Percentiles rank a stretch among this genome's conserved stretches.
These are phyloP conservation scores for Eidolon dupreanum DNA, from an alignment of 2,797 vertebrate genomes.

Conservation along the genomic window DNA sequence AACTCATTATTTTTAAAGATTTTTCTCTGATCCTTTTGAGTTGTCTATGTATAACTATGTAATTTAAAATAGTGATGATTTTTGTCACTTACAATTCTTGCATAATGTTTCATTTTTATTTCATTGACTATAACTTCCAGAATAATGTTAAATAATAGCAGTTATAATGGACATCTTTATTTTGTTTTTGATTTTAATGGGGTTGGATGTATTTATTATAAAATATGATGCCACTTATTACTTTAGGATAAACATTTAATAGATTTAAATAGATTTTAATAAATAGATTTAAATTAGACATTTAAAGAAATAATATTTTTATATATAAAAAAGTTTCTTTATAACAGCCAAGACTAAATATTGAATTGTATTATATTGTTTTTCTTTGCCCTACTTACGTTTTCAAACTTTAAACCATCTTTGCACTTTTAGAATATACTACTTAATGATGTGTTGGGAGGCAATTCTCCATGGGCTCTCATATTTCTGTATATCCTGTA, in stretches of 20 bases:
- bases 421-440: conserved; percentile 46
- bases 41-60: neutral
- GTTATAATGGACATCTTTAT: neutral
- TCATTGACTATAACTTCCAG: neutral
- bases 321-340: neutral
- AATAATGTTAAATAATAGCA: conserved; percentile 53
- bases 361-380: neutral
- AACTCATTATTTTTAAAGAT: conserved; percentile 26
- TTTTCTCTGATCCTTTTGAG: neutral
- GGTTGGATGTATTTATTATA: neutral
- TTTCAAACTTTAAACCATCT: conserved; percentile 57
- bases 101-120: conserved; percentile 19
- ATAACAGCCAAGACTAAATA: neutral
- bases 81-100: neutral
- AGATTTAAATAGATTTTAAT: no score
- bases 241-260: conserved; percentile 43
- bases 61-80: conserved; percentile 30
- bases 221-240: neutral
- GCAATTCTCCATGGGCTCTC: neutral
- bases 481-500: neutral
- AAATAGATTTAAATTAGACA: neutral
- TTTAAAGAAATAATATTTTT: conserved; percentile 35
- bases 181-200: conserved; percentile 34
- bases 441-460: neutral
- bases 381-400: neutral